Conservation (phyloP, 2,113 vertebrate species). For the Sylvia atricapilla region DNA sequence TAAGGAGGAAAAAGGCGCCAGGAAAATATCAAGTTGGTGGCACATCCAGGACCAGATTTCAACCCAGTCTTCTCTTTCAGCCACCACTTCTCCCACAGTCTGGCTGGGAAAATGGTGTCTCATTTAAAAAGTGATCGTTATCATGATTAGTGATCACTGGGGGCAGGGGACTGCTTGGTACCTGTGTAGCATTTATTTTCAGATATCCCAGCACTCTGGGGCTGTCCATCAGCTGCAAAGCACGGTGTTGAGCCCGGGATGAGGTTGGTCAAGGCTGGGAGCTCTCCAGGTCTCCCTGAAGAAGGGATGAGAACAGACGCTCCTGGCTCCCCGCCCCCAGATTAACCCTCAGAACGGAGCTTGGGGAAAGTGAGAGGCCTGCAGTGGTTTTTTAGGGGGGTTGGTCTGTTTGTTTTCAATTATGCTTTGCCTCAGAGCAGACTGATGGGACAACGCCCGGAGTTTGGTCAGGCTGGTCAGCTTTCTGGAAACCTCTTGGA, state of each 20-base stretch:
- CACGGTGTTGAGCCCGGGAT: accelerated
- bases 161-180: accelerated
- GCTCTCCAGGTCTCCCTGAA: not conserved
- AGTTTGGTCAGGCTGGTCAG: not conserved
- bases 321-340: not conserved
- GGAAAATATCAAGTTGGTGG: not conserved
- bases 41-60: not conserved
- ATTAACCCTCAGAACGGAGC: not conserved
- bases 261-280: not conserved
- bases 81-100: not conserved
- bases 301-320: not conserved
- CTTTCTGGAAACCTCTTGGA: not conserved
- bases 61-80: not conserved
- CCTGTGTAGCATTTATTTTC: not conserved
- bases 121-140: accelerated
- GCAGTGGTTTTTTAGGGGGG: not conserved
- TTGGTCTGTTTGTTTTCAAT: not conserved
- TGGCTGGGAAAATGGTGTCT: not conserved
- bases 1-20: not conserved
- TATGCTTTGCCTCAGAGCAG: not conserved
- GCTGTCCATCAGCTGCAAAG: not conserved
- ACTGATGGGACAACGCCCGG: not conserved
- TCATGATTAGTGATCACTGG: not conserved
- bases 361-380: not conserved
- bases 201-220: not conserved